Evolutionary conservation across 2,113 vertebrate genomes (phyloP).

Genomic region (Crotalus viridis): DNA sequence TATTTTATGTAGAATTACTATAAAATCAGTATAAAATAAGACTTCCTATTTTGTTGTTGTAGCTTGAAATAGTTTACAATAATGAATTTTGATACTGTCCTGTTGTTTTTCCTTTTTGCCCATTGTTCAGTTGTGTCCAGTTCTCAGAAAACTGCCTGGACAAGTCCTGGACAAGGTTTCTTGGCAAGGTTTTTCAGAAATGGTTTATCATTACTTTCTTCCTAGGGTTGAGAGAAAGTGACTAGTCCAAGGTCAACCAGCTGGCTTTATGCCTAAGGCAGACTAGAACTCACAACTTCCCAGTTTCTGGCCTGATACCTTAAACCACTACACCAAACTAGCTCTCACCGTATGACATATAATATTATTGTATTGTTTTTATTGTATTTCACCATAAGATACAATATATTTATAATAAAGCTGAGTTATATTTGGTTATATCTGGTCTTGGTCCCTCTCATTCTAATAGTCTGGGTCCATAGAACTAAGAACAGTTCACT

Average conservation of each 20-base stretch:
- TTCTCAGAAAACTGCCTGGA: not conserved
- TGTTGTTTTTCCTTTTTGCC: not conserved
- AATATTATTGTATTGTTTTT: not conserved
- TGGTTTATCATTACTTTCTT: not conserved
- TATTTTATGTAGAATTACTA: too few species aligned
- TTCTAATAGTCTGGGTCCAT: not conserved
- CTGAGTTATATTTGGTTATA: not conserved
- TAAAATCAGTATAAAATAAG: not conserved
- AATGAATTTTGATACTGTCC: not conserved
- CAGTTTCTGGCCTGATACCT: not conserved
- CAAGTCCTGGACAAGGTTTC: not conserved
- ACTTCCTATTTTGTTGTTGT: not conserved
- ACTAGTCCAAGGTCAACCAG: not conserved
- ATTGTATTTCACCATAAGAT: not conserved
- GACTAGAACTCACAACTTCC: not conserved
- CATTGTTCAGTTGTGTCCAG: not conserved
- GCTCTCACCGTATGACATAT: not conserved
- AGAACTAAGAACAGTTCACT: not conserved
- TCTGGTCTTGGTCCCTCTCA: not conserved
- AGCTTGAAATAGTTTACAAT: not conserved
- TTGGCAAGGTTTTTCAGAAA: not conserved
- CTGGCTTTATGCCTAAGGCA: not conserved
- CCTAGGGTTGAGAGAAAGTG: not conserved
- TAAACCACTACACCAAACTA: not conserved
- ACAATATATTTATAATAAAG: not conserved